These are phyloP conservation scores for Melanotaenia duboulayi DNA, from an alignment of 2,113 vertebrate species.

Conservation along the genomic window DNA sequence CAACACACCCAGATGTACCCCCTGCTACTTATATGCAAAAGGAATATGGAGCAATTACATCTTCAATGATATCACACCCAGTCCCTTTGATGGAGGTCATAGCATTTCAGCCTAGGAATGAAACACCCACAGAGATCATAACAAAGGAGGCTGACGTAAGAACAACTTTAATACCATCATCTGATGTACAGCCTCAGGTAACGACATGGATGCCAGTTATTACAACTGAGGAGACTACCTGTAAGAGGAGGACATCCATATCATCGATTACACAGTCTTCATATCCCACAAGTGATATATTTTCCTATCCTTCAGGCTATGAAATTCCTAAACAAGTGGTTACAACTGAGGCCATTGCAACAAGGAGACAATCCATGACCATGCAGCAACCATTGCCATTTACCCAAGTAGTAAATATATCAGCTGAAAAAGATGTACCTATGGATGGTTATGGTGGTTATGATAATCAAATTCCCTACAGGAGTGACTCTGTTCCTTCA, in stretches of 20 bases:
- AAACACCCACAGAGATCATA: slow-evolving; percentile 43
- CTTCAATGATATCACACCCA: slow-evolving; percentile 50
- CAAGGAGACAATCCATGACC: slow-evolving; percentile 66
- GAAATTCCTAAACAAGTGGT: slow-evolving; percentile 54
- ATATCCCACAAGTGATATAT: slow-evolving; percentile 53
- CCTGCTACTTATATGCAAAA: slow-evolving; percentile 25
- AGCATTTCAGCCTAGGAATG: slow-evolving; percentile 49
- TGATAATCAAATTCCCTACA: slow-evolving; percentile 49
- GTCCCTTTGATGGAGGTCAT: slow-evolving; percentile 41
- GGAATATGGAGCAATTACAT: slow-evolving; percentile 23
- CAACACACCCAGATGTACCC: slow-evolving; percentile 30
- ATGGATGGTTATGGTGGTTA: slow-evolving; percentile 43
- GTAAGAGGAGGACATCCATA: slow-evolving; percentile 64
- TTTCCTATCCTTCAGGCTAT: slow-evolving; percentile 54
- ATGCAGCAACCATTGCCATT: slow-evolving; percentile 54
- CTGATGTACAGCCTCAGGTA: slow-evolving; percentile 41
- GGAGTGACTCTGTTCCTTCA: slow-evolving; percentile 47
- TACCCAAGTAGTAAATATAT: slow-evolving; percentile 55
- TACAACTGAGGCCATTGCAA: slow-evolving; percentile 57
- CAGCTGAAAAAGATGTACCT: slow-evolving; percentile 66
- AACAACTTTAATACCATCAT: slow-evolving; percentile 34
- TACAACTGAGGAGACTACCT: slow-evolving; percentile 58
- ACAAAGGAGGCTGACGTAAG: slow-evolving; percentile 33
- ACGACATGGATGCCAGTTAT: slow-evolving; percentile 52
- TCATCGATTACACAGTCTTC: slow-evolving; percentile 59